A percentile compares a stretch with the other conserved stretches of the same genome.
Evolutionary conservation across 2,113 vertebrate genomes (phyloP).

Genomic region (Corythaeola cristata): DNA sequence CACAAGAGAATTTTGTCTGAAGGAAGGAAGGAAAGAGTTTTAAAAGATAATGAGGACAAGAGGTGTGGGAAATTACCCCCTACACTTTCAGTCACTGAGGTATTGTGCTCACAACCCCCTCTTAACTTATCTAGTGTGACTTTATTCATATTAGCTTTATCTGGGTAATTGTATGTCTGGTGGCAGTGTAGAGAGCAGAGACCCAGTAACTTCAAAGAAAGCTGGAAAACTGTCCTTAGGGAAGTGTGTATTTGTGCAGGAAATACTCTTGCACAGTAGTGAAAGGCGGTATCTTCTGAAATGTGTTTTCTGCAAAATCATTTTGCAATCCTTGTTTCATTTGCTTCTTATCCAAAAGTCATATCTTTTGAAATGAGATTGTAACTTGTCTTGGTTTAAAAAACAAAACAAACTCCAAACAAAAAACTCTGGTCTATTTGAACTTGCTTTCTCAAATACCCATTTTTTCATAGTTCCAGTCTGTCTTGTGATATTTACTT

Average conservation of each 20-base stretch:
- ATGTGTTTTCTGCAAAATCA: neutral
- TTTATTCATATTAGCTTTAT: neutral
- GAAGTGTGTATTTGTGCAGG: neutral
- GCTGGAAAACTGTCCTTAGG: neutral
- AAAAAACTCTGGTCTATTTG: neutral
- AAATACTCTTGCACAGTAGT: neutral
- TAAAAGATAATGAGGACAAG: conserved; percentile 40
- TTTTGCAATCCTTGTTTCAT: neutral
- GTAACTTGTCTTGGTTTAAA: neutral
- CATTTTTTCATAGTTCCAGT: neutral
- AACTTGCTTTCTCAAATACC: neutral
- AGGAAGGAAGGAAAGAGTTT: conserved; percentile 47
- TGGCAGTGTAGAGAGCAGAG: neutral
- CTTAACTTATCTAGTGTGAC: neutral
- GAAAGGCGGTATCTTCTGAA: neutral
- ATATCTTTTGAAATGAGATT: neutral
- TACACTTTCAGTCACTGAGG: conserved; percentile 19
- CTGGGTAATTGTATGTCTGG: neutral
- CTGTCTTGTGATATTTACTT: neutral
- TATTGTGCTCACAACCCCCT: conserved; percentile 18
- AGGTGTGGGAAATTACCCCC: conserved; percentile 21
- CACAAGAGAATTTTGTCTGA: conserved; percentile 29
- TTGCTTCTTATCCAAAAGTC: neutral
- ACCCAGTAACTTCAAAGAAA: neutral
- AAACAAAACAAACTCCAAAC: neutral